These are phyloP conservation scores for Atherix ibis DNA, from an alignment of 2,888 invertebrate species.

Conservation along the genomic window DNA sequence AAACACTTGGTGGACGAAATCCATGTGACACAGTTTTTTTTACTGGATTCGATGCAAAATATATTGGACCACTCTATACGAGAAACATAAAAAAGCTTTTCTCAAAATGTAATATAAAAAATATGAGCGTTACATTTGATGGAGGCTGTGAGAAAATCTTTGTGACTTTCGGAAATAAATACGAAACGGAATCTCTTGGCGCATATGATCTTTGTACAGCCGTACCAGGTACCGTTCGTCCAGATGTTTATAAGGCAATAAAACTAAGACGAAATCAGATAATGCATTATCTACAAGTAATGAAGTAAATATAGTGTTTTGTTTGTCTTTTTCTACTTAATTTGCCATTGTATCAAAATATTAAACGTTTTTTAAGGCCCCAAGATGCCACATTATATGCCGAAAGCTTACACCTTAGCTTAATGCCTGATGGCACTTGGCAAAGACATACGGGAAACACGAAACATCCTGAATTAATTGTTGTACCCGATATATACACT, in stretches of 20 bases:
- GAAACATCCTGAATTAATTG: conserved; percentile 37
- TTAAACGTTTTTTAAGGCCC: conserved; percentile 28
- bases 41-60: conserved; percentile 40
- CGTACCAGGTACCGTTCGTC: conserved; percentile 44
- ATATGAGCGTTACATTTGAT: conserved; percentile 30
- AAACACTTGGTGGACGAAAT: conserved; percentile 52
- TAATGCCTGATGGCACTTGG: conserved; percentile 20
- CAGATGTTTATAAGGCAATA: conserved; percentile 58
- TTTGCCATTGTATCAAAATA: too few relatives aligned
- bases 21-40: conserved; percentile 62
- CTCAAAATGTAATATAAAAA: conserved; percentile 28
- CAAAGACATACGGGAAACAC: conserved; percentile 17
- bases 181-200: conserved; percentile 16
- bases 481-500: conserved; percentile 41
- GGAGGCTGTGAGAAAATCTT: conserved; percentile 44
- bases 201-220: conserved; percentile 24
- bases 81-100: conserved; percentile 45
- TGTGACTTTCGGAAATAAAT: conserved; percentile 42
- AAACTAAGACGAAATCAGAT: conserved; percentile 44
- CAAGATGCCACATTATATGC: conserved; percentile 36
- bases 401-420: conserved; percentile 21
- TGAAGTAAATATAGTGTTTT: conserved; percentile 20
- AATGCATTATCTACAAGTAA: conserved; percentile 18
- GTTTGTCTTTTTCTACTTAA: too few relatives aligned
- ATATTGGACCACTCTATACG: conserved; percentile 56